Evolutionary conservation across 2,113 vertebrate species (phyloP).

Genomic region (Monopterus albus): DNA sequence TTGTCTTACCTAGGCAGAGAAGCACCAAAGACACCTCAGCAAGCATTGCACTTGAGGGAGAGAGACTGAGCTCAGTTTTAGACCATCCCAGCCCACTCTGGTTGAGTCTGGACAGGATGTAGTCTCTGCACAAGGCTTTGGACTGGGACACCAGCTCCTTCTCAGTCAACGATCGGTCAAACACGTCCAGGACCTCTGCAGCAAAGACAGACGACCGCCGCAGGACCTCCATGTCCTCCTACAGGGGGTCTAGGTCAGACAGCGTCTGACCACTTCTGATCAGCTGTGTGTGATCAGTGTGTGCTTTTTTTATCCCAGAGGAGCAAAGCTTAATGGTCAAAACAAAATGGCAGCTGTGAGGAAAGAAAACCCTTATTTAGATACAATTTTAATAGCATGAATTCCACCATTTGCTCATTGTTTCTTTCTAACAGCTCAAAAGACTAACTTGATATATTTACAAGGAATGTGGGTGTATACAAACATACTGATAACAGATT

Average conservation of each 20-base stretch:
- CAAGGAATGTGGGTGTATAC: slow-evolving; percentile 2
- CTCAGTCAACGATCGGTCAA: slow-evolving; percentile 90
- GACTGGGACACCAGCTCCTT: slow-evolving; percentile 94
- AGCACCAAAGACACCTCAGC: slow-evolving; percentile 90
- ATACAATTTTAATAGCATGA: too few relatives aligned
- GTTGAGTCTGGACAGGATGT: slow-evolving; percentile 90
- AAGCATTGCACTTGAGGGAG: slow-evolving; percentile 81
- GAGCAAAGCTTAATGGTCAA: slow-evolving; percentile 7
- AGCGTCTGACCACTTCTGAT: slow-evolving; percentile 55
- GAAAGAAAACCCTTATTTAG: slow-evolving; percentile 3
- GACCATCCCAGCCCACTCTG: slow-evolving; percentile 90
- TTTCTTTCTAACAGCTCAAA: too few relatives aligned
- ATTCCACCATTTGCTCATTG: too few relatives aligned
- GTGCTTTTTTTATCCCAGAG: slow-evolving; percentile 29
- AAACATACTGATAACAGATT: neutral
- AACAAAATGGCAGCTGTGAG: slow-evolving; percentile 48
- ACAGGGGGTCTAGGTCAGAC: slow-evolving; percentile 36
- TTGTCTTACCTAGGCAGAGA: slow-evolving; percentile 88
- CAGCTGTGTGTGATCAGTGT: slow-evolving; percentile 31
- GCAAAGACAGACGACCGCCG: slow-evolving; percentile 90
- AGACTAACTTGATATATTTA: too few relatives aligned
- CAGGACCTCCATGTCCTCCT: slow-evolving; percentile 85
- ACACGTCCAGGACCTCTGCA: slow-evolving; percentile 91
- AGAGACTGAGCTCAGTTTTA: slow-evolving; percentile 82
- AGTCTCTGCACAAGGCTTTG: slow-evolving; percentile 92